Percentiles rank a stretch among this genome's conserved stretches.
Evolutionary conservation across 2,888 invertebrate species (phyloP).

Genomic region (Agrotis segetum): DNA sequence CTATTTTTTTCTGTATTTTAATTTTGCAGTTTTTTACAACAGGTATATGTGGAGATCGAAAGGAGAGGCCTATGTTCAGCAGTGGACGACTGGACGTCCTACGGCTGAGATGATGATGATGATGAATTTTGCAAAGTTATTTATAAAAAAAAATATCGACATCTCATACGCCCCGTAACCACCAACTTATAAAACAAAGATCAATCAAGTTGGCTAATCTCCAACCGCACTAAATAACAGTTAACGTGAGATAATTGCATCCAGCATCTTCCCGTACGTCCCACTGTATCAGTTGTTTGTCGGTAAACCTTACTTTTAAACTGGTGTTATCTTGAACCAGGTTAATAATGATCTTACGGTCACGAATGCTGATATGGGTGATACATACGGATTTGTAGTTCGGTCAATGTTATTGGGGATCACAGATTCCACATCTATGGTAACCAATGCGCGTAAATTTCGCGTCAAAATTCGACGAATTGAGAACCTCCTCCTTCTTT

Average conservation of each 20-base stretch:
- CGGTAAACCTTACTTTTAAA: constrained; percentile 75
- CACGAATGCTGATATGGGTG: constrained; percentile 62
- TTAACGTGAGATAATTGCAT: constrained; percentile 62
- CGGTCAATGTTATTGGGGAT: neutral
- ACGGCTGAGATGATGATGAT: no score
- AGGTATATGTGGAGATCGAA: no score
- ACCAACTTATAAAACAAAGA: constrained; percentile 25
- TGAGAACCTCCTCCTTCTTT: no score
- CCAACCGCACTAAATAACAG: constrained; percentile 49
- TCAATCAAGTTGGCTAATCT: constrained; percentile 50
- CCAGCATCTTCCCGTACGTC: constrained; percentile 63
- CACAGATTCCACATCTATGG: no score
- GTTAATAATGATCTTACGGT: constrained; percentile 72
- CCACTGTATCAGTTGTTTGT: constrained; percentile 72
- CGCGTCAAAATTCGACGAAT: no score
- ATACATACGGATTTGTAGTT: constrained; percentile 33
- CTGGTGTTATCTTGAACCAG: constrained; percentile 74
- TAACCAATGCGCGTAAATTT: no score
- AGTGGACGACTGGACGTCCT: no score
- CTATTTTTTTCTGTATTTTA: neutral
- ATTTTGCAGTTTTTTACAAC: no score
- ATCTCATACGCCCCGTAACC: constrained; percentile 17
- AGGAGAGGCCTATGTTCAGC: no score
- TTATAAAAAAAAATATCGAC: neutral
- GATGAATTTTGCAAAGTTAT: no score